Evolutionary conservation across 1,140 invertebrate genomes (phyloP).

Genomic region (Listronotus bonariensis): DNA sequence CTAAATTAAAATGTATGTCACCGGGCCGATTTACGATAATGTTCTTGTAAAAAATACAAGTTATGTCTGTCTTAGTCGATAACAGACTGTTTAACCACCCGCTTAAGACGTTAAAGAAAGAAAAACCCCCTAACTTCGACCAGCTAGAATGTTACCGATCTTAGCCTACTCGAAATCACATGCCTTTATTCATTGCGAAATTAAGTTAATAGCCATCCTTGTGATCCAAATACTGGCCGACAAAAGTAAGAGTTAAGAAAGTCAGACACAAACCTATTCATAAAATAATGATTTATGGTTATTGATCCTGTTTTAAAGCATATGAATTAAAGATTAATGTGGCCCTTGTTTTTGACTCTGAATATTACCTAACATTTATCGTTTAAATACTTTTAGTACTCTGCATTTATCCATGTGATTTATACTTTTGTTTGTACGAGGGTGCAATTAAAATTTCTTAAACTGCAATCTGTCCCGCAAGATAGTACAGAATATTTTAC

Average conservation of each 20-base stretch:
- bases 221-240: constrained; percentile 13
- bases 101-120: constrained; percentile 6
- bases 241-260: constrained; percentile 29
- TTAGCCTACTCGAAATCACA: constrained; percentile 19
- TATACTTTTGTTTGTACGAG: too few species aligned
- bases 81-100: constrained; percentile 11
- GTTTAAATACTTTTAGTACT: too few species aligned
- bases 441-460: too few species aligned
- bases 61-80: background rate
- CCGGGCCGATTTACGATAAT: background rate
- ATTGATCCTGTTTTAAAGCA: background rate
- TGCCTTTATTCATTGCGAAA: constrained; percentile 19
- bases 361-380: too few species aligned
- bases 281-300: constrained; percentile 9
- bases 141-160: constrained; percentile 13
- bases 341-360: too few species aligned
- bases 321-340: too few species aligned
- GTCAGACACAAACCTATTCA: background rate
- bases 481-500: too few species aligned
- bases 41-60: constrained; percentile 6
- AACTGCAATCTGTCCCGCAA: too few species aligned
- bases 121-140: constrained; percentile 3
- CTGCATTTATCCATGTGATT: too few species aligned
- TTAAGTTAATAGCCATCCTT: constrained; percentile 19
- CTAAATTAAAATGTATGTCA: background rate